Conservation (phyloP, 2,113 vertebrate species). For the Abramis brama region DNA sequence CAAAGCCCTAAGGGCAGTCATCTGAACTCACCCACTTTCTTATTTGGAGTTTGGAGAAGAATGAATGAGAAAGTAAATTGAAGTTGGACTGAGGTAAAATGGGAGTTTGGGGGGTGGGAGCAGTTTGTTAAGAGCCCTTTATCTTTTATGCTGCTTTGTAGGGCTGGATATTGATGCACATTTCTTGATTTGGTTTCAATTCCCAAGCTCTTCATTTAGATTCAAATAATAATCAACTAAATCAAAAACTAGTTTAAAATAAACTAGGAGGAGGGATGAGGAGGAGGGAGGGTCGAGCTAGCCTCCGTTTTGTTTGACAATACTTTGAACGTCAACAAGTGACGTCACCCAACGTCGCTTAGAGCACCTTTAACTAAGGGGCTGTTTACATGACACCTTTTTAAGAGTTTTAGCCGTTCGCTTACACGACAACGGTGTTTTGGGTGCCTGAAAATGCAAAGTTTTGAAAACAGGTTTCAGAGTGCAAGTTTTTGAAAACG, state of each 20-base stretch:
- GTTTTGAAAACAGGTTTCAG: too few relatives aligned
- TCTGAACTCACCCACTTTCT: conserved; percentile 40
- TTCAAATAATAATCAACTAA: neutral
- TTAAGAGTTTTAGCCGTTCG: too few relatives aligned
- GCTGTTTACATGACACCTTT: too few relatives aligned
- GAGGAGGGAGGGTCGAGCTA: too few relatives aligned
- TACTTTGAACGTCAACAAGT: too few relatives aligned
- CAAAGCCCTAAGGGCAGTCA: conserved; percentile 38
- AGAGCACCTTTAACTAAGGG: too few relatives aligned
- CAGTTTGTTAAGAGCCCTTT: neutral
- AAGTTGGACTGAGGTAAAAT: conserved; percentile 21
- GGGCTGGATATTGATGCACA: neutral
- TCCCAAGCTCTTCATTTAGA: neutral
- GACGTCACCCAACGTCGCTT: too few relatives aligned
- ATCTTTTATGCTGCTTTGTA: neutral
- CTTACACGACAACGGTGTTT: too few relatives aligned
- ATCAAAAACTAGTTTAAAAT: neutral
- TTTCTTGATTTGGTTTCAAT: neutral
- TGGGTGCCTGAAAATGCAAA: too few relatives aligned
- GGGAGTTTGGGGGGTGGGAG: conserved; percentile 6
- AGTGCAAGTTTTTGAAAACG: too few relatives aligned
- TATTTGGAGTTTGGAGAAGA: conserved; percentile 47
- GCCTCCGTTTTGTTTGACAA: too few relatives aligned
- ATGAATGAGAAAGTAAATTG: conserved; percentile 54
- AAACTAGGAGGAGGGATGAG: neutral